Percentiles rank a stretch among this genome's conserved stretches.
These are phyloP conservation scores for Cepaea hortensis DNA, from an alignment of 2,888 invertebrate species.

Conservation along the genomic window DNA sequence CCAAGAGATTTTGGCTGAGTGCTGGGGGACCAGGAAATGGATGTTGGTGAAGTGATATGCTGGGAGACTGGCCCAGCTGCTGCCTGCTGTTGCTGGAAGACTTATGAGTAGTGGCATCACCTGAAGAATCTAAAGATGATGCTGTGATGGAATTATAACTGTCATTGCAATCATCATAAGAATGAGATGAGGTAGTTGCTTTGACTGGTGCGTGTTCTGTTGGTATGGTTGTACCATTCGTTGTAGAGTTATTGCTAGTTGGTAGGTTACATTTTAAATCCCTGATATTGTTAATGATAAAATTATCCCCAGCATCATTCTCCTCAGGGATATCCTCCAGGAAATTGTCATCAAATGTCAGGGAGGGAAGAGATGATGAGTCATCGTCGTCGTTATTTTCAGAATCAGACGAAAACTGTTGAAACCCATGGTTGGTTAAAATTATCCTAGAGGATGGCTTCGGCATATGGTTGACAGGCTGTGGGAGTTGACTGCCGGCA, in stretches of 20 bases:
- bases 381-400: slow-evolving; percentile 28
- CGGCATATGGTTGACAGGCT: not conserved
- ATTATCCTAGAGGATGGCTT: slow-evolving; percentile 11
- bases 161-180: not conserved
- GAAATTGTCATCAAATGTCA: slow-evolving; percentile 64
- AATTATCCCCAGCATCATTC: slow-evolving; percentile 54
- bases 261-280: not conserved
- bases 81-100: slow-evolving; percentile 37
- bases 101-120: not conserved
- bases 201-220: not conserved
- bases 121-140: not conserved
- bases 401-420: slow-evolving; percentile 39
- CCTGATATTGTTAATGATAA: slow-evolving; percentile 48
- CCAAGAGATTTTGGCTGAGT: not conserved
- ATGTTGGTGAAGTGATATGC: not conserved
- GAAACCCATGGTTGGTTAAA: slow-evolving; percentile 40
- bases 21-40: not conserved
- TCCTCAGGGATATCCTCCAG: slow-evolving; percentile 69
- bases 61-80: not conserved
- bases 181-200: not conserved
- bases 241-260: slow-evolving; percentile 2
- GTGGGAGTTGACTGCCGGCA: not conserved
- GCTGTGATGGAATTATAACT: not conserved
- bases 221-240: not conserved
- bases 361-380: slow-evolving; percentile 53